These are phyloP conservation scores for Anarhynchus alexandrinus DNA, from an alignment of 2,113 vertebrate species.

Conservation along the genomic window DNA sequence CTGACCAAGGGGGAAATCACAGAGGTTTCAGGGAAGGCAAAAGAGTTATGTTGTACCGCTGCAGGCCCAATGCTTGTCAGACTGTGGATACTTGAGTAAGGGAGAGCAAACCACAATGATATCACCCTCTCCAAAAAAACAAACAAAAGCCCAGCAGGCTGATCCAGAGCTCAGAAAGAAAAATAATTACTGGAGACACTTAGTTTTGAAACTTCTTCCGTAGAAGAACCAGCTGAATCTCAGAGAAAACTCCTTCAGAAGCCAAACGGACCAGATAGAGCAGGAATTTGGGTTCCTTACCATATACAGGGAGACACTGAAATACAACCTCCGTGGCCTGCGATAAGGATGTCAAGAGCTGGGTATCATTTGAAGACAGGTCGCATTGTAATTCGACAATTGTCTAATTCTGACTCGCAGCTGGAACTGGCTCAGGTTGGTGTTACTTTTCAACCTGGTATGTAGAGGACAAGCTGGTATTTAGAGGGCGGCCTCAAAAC, in stretches of 20 bases:
- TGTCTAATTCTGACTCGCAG: neutral
- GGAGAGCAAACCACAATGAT: neutral
- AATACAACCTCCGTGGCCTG: rapidly evolving
- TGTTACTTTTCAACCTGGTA: neutral
- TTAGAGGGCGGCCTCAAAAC: neutral
- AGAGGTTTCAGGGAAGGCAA: neutral
- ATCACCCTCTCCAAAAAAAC: neutral
- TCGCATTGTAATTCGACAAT: neutral
- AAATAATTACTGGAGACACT: neutral
- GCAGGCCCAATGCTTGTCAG: neutral
- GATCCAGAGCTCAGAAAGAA: neutral
- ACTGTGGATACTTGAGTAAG: neutral
- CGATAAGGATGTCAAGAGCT: rapidly evolving
- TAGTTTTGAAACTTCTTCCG: neutral
- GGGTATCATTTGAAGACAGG: neutral
- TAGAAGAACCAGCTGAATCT: neutral
- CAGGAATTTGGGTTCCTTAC: neutral
- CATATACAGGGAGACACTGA: neutral
- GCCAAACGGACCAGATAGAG: neutral
- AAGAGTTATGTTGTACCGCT: neutral
- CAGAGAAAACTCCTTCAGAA: neutral
- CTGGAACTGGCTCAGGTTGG: neutral
- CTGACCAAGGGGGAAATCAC: neutral
- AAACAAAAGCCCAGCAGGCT: neutral
- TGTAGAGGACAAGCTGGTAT: neutral